These are phyloP conservation scores for Papilio glaucus DNA, from an alignment of 1,140 invertebrate genomes.

Conservation along the genomic window DNA sequence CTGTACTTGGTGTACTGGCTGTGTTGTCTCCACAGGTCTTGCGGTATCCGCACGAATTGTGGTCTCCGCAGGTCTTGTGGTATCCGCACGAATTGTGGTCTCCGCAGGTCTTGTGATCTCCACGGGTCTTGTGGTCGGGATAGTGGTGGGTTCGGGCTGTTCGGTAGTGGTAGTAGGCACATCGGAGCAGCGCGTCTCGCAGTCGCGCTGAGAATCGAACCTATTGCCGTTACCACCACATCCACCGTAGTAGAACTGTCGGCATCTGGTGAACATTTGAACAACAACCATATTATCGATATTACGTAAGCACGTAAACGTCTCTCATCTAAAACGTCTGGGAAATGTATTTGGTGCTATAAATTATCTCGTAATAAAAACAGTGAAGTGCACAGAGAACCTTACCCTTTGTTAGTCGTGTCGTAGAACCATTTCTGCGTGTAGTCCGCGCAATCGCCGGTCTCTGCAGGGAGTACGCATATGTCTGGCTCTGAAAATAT, in stretches of 20 bases:
- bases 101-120: constrained; percentile 36
- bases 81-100: constrained; percentile 32
- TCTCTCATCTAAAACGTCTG: too few relatives aligned
- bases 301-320: not conserved
- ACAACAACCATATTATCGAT: not conserved
- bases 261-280: constrained; percentile 80
- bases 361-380: too few relatives aligned
- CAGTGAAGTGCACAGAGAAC: too few relatives aligned
- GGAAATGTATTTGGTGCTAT: too few relatives aligned
- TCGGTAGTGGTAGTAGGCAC: constrained; percentile 44
- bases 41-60: constrained; percentile 34
- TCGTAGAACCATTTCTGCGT: constrained; percentile 93
- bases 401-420: constrained; percentile 76
- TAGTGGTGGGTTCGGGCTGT: constrained; percentile 19
- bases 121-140: constrained; percentile 34
- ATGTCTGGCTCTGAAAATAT: constrained; percentile 86
- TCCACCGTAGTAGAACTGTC: constrained; percentile 92
- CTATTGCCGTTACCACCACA: constrained; percentile 95
- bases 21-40: constrained; percentile 40
- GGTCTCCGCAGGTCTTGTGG: constrained; percentile 39
- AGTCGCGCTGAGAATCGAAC: constrained; percentile 88
- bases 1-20: constrained; percentile 35
- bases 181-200: constrained; percentile 80
- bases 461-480: constrained; percentile 89
- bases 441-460: constrained; percentile 92